A percentile compares a stretch with the other conserved stretches of the same genome.
Evolutionary conservation across 2,797 vertebrate species (phyloP).

Genomic region (Chaenodraco wilsoni): DNA sequence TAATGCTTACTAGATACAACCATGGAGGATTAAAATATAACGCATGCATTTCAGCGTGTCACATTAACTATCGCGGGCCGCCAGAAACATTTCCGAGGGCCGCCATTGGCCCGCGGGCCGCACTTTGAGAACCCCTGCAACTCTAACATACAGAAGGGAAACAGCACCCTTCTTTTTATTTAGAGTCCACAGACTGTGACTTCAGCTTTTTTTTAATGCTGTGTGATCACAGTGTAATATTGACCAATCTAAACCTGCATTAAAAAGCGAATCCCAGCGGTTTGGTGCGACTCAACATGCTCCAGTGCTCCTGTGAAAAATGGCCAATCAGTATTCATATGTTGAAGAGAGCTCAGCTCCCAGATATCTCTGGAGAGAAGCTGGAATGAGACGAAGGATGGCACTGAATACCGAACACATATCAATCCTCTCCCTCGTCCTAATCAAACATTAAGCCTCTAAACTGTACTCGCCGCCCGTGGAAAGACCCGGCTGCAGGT

Average conservation of each 20-base stretch:
- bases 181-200: constrained; percentile 26
- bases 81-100: too few species aligned
- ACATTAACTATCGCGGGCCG: too few species aligned
- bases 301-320: constrained; percentile 87
- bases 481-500: constrained; percentile 66
- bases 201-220: constrained; percentile 46
- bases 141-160: constrained; percentile 11
- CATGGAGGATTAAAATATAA: too few species aligned
- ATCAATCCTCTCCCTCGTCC: constrained; percentile 70
- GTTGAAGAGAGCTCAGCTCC: constrained; percentile 71
- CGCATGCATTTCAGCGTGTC: too few species aligned
- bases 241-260: constrained; percentile 32
- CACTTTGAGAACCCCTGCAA: too few species aligned
- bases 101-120: too few species aligned
- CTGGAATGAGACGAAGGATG: constrained; percentile 74
- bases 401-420: constrained; percentile 75
- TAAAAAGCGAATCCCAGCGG: constrained; percentile 80
- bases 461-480: constrained; percentile 68
- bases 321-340: constrained; percentile 83
- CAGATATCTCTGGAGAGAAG: constrained; percentile 75
- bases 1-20: too few species aligned
- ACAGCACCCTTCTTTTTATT: constrained; percentile 17
- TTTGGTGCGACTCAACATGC: constrained; percentile 74
- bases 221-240: constrained; percentile 45
- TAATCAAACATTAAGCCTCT: constrained; percentile 80